phyloP scores from a whole-genome alignment of 2,888 invertebrate species.

The Cremastinae sp. region DNA sequence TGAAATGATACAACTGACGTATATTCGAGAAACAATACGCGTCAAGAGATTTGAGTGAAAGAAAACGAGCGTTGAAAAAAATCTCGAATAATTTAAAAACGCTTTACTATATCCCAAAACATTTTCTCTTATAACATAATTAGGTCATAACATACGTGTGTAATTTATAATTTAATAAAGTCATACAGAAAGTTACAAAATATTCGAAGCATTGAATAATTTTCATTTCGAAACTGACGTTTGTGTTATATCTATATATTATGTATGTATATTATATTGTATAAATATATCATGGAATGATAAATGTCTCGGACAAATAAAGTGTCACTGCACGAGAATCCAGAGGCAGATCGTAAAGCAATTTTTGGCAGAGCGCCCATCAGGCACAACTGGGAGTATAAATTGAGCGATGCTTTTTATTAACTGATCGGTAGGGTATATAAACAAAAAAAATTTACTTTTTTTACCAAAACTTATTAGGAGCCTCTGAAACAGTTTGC shows the following conservation, averaged over 20 bases:
- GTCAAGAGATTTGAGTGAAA: background rate
- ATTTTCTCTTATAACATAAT: no score
- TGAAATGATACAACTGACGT: slow-evolving; percentile 3
- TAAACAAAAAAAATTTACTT: no score
- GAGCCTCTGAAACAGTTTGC: no score
- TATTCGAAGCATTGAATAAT: no score
- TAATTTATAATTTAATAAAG: no score
- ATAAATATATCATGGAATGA: background rate
- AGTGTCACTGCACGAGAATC: background rate
- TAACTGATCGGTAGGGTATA: no score
- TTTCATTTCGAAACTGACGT: no score
- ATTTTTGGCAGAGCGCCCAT: slow-evolving; percentile 50
- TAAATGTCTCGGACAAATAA: background rate
- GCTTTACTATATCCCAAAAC: slow-evolving; percentile 17
- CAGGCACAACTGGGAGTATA: slow-evolving; percentile 24
- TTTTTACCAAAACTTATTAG: no score
- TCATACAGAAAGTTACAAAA: no score
- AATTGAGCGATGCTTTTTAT: background rate
- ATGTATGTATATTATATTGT: no score
- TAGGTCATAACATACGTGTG: no score
- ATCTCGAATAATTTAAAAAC: slow-evolving; percentile 8
- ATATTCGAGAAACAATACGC: slow-evolving; percentile 3
- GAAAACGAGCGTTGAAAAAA: slow-evolving; percentile 11
- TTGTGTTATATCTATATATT: no score
- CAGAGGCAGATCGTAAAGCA: slow-evolving; percentile 18